A percentile compares a stretch with the other conserved stretches of the same genome.
Evolutionary conservation across 2,113 vertebrate species (phyloP).

Genomic region (Trachemys scripta): DNA sequence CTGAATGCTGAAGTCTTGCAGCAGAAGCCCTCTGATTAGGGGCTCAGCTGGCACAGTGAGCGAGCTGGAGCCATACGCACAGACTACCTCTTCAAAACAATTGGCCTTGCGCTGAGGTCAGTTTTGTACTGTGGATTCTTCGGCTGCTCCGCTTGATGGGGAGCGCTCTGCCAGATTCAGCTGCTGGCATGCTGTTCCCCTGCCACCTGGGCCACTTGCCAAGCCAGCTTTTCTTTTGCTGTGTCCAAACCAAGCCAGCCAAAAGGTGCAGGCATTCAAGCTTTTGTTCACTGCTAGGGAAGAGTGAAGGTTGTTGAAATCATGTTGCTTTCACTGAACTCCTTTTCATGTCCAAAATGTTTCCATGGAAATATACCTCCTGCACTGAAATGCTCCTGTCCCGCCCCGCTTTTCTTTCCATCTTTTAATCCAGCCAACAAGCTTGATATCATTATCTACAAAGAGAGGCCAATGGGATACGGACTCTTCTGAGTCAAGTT

Average conservation of each 20-base stretch:
- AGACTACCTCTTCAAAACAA: not conserved
- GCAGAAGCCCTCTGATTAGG: too few species aligned
- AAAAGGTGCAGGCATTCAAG: not conserved
- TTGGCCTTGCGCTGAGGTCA: not conserved
- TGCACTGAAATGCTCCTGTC: slow-evolving; percentile 17
- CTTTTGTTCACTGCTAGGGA: slow-evolving; percentile 41
- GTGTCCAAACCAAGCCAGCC: not conserved
- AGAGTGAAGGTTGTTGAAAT: slow-evolving; percentile 23
- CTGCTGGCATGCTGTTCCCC: slow-evolving; percentile 28
- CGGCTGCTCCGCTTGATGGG: not conserved
- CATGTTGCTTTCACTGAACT: slow-evolving; percentile 60
- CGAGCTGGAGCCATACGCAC: rapidly evolving
- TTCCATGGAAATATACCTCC: slow-evolving; percentile 65
- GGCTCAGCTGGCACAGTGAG: not conserved
- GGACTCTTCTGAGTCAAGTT: slow-evolving; percentile 54
- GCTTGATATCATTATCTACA: slow-evolving; percentile 76
- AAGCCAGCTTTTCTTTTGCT: not conserved
- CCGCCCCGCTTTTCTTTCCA: slow-evolving; percentile 48
- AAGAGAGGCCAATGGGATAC: slow-evolving; percentile 23
- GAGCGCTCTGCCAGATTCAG: slow-evolving; percentile 5
- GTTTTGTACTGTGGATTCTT: not conserved
- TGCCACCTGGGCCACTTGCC: slow-evolving; percentile 7
- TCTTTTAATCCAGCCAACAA: slow-evolving; percentile 66
- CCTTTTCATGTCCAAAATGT: slow-evolving; percentile 63
- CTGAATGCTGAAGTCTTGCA: not conserved